These are phyloP conservation scores for Diabrotica virgifera DNA, from an alignment of 1,140 invertebrate genomes.

Conservation along the genomic window DNA sequence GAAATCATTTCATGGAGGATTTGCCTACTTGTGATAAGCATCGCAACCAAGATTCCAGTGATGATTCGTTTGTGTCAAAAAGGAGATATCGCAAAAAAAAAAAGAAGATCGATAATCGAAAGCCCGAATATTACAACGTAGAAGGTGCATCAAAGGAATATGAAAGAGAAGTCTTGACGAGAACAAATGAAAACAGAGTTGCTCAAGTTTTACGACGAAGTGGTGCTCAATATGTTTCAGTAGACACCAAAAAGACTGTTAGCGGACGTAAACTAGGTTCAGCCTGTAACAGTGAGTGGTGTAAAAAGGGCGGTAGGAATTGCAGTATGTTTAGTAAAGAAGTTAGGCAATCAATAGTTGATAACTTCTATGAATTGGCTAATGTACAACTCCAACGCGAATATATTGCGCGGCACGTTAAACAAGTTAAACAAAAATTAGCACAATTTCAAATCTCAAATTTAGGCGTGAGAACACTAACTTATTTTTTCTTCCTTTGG, in stretches of 20 bases:
- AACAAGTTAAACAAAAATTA: too few relatives aligned
- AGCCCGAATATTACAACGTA: constrained; percentile 7
- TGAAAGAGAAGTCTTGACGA: neutral
- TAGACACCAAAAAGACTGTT: constrained; percentile 9
- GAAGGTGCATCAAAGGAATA: constrained; percentile 11
- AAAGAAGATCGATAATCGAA: neutral
- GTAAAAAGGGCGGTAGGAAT: constrained; percentile 10
- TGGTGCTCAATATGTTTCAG: constrained; percentile 9
- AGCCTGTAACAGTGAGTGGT: constrained; percentile 5
- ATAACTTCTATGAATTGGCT: too few relatives aligned
- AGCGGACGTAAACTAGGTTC: neutral
- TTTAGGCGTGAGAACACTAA: too few relatives aligned
- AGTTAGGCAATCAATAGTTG: too few relatives aligned
- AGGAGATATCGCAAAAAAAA: neutral
- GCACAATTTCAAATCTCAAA: too few relatives aligned
- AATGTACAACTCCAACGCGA: too few relatives aligned
- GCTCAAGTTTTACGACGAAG: constrained; percentile 9
- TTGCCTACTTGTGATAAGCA: neutral
- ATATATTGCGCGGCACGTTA: too few relatives aligned
- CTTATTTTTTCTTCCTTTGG: too few relatives aligned
- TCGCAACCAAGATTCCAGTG: neutral
- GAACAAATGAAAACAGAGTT: constrained; percentile 6
- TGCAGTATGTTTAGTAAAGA: constrained; percentile 3
- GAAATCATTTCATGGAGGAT: constrained; percentile 12
- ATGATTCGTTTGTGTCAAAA: too few relatives aligned